Percentiles rank a stretch among this genome's conserved stretches.
phyloP scores from a whole-genome alignment of 2,113 vertebrate species.

The Axis porcinus region DNA sequence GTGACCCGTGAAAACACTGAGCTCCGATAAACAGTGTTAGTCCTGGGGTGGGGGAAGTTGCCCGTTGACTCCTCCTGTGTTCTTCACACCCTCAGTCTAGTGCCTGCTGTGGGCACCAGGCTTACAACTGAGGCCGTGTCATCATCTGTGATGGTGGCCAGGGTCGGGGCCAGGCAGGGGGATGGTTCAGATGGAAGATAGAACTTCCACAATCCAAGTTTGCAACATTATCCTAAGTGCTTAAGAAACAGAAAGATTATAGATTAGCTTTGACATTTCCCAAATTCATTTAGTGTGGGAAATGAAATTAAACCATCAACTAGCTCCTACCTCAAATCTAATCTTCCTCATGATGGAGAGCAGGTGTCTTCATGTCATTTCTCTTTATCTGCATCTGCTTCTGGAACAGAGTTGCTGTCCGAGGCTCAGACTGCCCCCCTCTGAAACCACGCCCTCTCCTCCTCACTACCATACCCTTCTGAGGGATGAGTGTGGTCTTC shows the following conservation, averaged over 20 bases:
- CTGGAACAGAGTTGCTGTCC: neutral
- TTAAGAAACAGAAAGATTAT: neutral
- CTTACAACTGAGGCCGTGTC: neutral
- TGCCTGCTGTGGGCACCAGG: rapidly evolving
- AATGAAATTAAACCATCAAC: conserved; percentile 21
- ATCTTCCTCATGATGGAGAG: neutral
- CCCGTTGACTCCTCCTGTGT: rapidly evolving
- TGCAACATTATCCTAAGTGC: neutral
- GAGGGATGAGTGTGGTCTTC: neutral
- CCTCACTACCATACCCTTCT: neutral
- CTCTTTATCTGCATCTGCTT: neutral
- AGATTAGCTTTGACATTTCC: neutral
- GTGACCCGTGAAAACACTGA: neutral
- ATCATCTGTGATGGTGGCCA: neutral
- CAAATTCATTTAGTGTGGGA: neutral
- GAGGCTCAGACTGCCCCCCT: neutral
- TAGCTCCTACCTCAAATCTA: neutral
- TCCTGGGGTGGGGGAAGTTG: neutral
- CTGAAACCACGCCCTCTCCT: neutral
- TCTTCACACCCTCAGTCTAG: neutral
- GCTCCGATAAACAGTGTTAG: neutral
- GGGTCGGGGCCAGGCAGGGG: rapidly evolving
- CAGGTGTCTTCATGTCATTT: neutral
- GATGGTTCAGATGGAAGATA: neutral
- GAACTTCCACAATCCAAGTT: neutral